Base-by-base conservation (phyloP, 1,140 invertebrate genomes). In the Propsilocerus akamusi region DNA sequence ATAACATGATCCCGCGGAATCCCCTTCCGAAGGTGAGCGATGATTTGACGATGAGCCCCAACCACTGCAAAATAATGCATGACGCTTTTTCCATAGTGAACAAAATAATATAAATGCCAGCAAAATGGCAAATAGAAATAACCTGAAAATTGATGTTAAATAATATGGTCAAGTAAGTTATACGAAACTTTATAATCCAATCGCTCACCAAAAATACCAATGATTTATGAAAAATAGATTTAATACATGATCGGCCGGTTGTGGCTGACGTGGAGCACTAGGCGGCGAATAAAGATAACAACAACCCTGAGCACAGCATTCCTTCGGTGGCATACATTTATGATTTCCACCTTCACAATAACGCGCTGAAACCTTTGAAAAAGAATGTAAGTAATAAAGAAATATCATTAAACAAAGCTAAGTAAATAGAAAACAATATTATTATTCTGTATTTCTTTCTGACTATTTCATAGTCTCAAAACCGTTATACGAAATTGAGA, bases 1-100 rank as follows among this genome's bases (percentile, higher is more conserved):
- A 64, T 81, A 86, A 58, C 78, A 81, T 7, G 81, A 82, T 26
- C 77, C 78, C 5, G 79, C 74, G 1, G 80, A 83, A 57, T 81
- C 80, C 12, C 76, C 74, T 54, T 83, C 79, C 1, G 80, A 82
- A 49, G 71, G 68, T 25, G 57, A 69, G 63, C 51, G 69, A 59
- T 59, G 65, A 50, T 58, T 56, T 49, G 58, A 51, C 56, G 63
- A 47, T 58, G 67, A 68, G 51, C 70, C 71, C 53, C 74, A 69
- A 8, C 71, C 71, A 55, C 71, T 69, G 22, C 34, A 41, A 10
- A 41, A 41, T 0, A 72, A 67, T 34, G 70, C 65, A 34, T 67
- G 58, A 0, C 74, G 68, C 52, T 72, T 70, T 60, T 72, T 75
- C 71, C 80, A 75, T 17, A 81, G 60, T 54, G 78, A 82, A 61